phyloP scores from a whole-genome alignment of 2,797 vertebrate species.

The Moxostoma hubbsi region DNA sequence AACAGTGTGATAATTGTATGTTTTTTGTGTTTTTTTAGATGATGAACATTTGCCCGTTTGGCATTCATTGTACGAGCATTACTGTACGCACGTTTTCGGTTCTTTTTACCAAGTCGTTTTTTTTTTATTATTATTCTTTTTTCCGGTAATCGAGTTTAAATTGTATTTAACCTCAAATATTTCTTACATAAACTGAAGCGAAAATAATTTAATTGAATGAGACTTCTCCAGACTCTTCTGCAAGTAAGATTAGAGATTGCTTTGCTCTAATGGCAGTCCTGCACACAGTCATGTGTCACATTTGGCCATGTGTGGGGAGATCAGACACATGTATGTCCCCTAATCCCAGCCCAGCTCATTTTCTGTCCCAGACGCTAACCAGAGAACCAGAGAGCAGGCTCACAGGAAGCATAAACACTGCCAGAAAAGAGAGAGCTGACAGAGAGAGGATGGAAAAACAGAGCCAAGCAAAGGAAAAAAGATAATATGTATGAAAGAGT shows the following conservation, averaged over 20 bases:
- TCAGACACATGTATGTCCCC: slow-evolving; percentile 38
- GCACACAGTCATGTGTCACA: slow-evolving; percentile 29
- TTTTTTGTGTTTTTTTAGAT: not conserved
- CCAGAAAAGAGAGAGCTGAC: slow-evolving; percentile 39
- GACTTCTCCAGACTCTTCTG: not conserved
- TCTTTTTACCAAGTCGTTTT: too few relatives aligned
- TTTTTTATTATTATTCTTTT: too few relatives aligned
- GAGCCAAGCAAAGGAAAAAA: slow-evolving; percentile 30
- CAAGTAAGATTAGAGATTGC: slow-evolving; percentile 18
- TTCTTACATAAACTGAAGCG: not conserved
- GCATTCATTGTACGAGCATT: not conserved
- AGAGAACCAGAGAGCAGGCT: slow-evolving; percentile 30
- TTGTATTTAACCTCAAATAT: too few relatives aligned
- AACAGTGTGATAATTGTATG: not conserved
- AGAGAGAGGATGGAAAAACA: slow-evolving; percentile 36
- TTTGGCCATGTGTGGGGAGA: slow-evolving; percentile 31
- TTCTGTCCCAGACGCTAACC: slow-evolving; percentile 53
- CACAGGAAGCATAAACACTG: slow-evolving; percentile 34
- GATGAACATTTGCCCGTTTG: not conserved
- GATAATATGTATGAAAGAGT: slow-evolving; percentile 41
- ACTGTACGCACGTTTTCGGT: not conserved
- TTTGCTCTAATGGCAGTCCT: slow-evolving; percentile 16
- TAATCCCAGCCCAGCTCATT: slow-evolving; percentile 34
- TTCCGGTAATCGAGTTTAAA: too few relatives aligned
- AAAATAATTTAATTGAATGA: not conserved